Evolutionary conservation across 2,113 vertebrate species (phyloP).

Genomic region (Psettodes erumei): DNA sequence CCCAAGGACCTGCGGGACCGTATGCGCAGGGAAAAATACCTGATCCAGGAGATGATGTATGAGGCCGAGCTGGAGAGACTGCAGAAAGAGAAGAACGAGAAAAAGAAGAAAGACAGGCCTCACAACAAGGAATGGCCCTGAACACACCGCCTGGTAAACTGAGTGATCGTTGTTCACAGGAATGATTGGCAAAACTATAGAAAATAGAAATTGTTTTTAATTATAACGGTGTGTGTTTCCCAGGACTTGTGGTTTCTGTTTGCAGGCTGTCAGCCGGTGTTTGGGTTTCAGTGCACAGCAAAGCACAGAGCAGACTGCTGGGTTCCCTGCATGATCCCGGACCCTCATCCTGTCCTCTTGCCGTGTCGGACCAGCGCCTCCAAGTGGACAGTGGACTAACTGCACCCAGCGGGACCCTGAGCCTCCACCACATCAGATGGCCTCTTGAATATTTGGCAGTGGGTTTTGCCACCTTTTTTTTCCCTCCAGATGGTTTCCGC

Average conservation of each 20-base stretch:
- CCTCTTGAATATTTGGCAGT: conserved; percentile 28
- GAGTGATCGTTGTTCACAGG: background rate
- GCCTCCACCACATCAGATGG: background rate
- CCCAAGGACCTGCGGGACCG: conserved; percentile 95
- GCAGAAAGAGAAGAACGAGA: conserved; percentile 91
- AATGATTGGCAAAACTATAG: background rate
- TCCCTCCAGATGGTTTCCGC: conserved; percentile 26
- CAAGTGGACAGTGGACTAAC: conserved; percentile 43
- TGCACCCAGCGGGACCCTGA: conserved; percentile 29
- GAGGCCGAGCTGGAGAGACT: conserved; percentile 93
- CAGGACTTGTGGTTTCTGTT: background rate
- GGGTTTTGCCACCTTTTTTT: conserved; percentile 42
- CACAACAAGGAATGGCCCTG: conserved; percentile 94
- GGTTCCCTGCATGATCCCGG: conserved; percentile 61
- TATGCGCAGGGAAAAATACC: conserved; percentile 96
- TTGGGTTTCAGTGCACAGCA: conserved; percentile 32
- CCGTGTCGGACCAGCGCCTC: conserved; percentile 48
- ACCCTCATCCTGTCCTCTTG: conserved; percentile 33
- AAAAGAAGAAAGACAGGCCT: conserved; percentile 86
- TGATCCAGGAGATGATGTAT: conserved; percentile 99
- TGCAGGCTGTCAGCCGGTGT: conserved; percentile 49
- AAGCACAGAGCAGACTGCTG: conserved; percentile 21
- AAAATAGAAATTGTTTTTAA: no score
- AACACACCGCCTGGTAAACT: conserved; percentile 65
- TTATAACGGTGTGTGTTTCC: background rate